Evolutionary conservation across 2,797 vertebrate genomes (phyloP), one percentile per base, ranked within the genome.

Genomic region (Amniataba percoides): DNA sequence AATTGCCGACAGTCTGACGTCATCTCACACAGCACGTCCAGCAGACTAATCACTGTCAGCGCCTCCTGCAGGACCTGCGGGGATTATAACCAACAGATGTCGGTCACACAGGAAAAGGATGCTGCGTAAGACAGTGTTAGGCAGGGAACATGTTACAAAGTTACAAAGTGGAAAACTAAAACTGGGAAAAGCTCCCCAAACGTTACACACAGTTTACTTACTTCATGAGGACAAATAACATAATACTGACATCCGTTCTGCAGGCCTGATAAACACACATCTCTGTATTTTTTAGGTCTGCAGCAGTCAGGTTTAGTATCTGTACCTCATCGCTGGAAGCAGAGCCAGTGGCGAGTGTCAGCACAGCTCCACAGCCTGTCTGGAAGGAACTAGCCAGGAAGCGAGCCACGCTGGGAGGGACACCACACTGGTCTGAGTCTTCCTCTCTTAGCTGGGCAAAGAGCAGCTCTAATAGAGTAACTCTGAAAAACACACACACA

Each of bases 21-120:
- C 96, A 98, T 96, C 90, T 98, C 97, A 88, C 98, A 99, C 43
- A 99, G 95, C 55, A 97, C 93, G 0, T 99, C 97, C 6, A 99
- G 94, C n/a, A 98, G 96, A 77, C 95, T 94, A 61, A 97, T 90
- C 10, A 96, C 95, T 25, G 96, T 95, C 88, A 97, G 86, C 0
- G 95, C 96, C 91, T 97, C 97, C 96, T 98, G 89, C 55, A 94
- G 80, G 89, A 88, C 85, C 94, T 85, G 83, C 3, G 46, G 60
- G 61, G 25, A 88, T 83, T 77, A 48, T 84, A 82, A 57, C 43
- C 65, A 84, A 53, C 43, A 18, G 58, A 18, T 51, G 74, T 48
- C 10, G 23, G 23, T 40, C 31, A 68, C 12, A 42, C 1, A 1
- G 0, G 46, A 56, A 46, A 49, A 67, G 31, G 63, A 73, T 53